Base-by-base conservation (phyloP, 2,797 vertebrate species). In the Argentina silus region DNA sequence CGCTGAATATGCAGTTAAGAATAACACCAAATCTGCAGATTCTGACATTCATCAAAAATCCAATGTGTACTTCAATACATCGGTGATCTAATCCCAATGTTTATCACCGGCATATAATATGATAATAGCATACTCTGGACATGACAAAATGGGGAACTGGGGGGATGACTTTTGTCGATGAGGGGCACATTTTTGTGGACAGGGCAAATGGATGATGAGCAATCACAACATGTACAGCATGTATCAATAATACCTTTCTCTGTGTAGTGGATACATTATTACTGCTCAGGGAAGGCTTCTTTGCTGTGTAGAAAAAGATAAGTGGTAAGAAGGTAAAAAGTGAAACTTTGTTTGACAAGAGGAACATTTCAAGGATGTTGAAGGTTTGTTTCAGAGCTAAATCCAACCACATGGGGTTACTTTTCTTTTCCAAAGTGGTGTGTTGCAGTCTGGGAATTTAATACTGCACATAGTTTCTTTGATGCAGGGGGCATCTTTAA, bases 201-300 rank as follows among this genome's bases (percentile, higher is more conserved):
- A 10, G 45, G 5, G 15, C 14, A 45, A 6, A 50, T 70, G 45
- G 19, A 48, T 4, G n/a, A 56, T 56, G 50, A 56, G 19, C n/a
- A 55, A 44, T 65, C 72, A 87, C 82, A 51, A 87, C 75, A 88
- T 67, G n/a, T n/a, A 84, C 45, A 87, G 23, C 83, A 12, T 17
- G 36, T 51, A 21, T 66, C 51, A 74, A 70, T 45, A 72, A 77
- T 93, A 93, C 93, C 93, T 93, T 80, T 93, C 91, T 91, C 89
- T 85, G 67, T 93, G 92, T 81, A 87, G 80, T 66, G 87, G 91
- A 88, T 91, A 91, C 93, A 93, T 93, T 87, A 55, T 92, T 90
- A 93, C 81, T 87, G 89, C 78, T 83, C 19, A 76, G 64, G 65
- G 78, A 67, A 73, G 85, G 80, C 80, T 90, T 87, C 86, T 87